phyloP scores from a whole-genome alignment of 2,797 vertebrate species.

The Darevskia nairensis region DNA sequence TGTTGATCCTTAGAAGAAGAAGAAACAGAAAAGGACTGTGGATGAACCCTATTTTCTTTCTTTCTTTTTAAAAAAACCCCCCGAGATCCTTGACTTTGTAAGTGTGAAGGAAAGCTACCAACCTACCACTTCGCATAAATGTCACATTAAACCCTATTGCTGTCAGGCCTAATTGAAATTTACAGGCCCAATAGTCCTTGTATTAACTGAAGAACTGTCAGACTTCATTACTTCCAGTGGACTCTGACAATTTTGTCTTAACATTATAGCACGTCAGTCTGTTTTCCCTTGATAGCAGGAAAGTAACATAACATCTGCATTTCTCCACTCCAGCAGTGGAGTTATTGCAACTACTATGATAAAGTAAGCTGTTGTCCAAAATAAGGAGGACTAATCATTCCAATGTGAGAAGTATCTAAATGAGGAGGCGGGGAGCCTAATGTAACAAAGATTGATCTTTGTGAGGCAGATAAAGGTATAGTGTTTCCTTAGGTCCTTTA shows the following conservation, averaged over 20 bases:
- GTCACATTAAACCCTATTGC: slow-evolving; percentile 61
- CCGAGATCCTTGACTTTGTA: slow-evolving; percentile 46
- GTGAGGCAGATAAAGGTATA: not conserved
- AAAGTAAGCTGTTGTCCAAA: slow-evolving; percentile 38
- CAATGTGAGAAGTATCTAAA: not conserved
- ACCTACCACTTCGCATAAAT: slow-evolving; percentile 62
- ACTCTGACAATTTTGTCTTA: slow-evolving; percentile 62
- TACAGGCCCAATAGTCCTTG: slow-evolving; percentile 58
- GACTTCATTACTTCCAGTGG: slow-evolving; percentile 63
- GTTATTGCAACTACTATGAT: slow-evolving; percentile 13
- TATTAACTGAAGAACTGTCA: slow-evolving; percentile 68
- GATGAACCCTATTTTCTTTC: slow-evolving; percentile 11
- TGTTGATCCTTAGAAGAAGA: slow-evolving; percentile 7
- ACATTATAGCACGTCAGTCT: slow-evolving; percentile 63
- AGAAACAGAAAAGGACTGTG: slow-evolving; percentile 40
- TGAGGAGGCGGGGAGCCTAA: too few species aligned
- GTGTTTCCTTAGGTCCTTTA: not conserved
- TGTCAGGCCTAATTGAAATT: slow-evolving; percentile 64
- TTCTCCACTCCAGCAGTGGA: slow-evolving; percentile 53
- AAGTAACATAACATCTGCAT: slow-evolving; percentile 59
- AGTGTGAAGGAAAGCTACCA: slow-evolving; percentile 70
- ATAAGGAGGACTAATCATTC: not conserved
- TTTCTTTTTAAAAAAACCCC: not conserved
- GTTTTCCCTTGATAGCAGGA: slow-evolving; percentile 65
- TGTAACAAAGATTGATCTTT: not conserved